Evolutionary conservation across 2,888 invertebrate genomes (phyloP).

Genomic region (Perdita meconis): DNA sequence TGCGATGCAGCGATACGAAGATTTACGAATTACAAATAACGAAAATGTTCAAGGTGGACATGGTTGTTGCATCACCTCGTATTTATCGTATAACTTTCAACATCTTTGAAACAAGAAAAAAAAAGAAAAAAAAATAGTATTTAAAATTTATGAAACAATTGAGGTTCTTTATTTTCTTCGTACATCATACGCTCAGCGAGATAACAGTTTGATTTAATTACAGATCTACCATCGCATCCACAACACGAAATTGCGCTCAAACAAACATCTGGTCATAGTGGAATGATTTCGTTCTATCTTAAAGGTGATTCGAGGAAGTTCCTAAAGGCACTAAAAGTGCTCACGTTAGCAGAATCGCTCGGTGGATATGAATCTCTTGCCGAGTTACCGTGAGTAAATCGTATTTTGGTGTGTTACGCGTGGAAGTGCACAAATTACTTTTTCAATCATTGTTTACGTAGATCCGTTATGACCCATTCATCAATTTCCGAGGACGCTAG

Average conservation of each 20-base stretch:
- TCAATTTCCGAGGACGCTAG: slow-evolving; percentile 92
- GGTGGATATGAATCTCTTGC: slow-evolving; percentile 98
- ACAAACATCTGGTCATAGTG: slow-evolving; percentile 95
- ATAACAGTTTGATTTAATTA: slow-evolving; percentile 52
- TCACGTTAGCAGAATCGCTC: slow-evolving; percentile 96
- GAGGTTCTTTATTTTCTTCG: background rate
- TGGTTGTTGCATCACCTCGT: background rate
- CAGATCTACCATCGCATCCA: slow-evolving; percentile 93
- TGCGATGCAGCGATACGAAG: too few species aligned
- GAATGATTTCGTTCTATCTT: slow-evolving; percentile 95
- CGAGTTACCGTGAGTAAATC: slow-evolving; percentile 93
- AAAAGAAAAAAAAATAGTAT: too few species aligned
- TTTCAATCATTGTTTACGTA: slow-evolving; percentile 78
- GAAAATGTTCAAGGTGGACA: too few species aligned
- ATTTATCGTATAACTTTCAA: too few species aligned
- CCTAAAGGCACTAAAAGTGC: slow-evolving; percentile 90
- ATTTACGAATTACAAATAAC: too few species aligned
- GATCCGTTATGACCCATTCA: slow-evolving; percentile 97
- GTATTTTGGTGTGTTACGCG: background rate
- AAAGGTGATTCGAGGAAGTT: slow-evolving; percentile 92
- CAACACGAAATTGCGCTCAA: slow-evolving; percentile 91
- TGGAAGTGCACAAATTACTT: slow-evolving; percentile 3
- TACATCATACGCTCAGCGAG: background rate
- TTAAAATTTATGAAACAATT: background rate
- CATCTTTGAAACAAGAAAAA: too few species aligned